These are phyloP conservation scores for Chlorops oryzae DNA, from an alignment of 1,140 invertebrate genomes.

Conservation along the genomic window DNA sequence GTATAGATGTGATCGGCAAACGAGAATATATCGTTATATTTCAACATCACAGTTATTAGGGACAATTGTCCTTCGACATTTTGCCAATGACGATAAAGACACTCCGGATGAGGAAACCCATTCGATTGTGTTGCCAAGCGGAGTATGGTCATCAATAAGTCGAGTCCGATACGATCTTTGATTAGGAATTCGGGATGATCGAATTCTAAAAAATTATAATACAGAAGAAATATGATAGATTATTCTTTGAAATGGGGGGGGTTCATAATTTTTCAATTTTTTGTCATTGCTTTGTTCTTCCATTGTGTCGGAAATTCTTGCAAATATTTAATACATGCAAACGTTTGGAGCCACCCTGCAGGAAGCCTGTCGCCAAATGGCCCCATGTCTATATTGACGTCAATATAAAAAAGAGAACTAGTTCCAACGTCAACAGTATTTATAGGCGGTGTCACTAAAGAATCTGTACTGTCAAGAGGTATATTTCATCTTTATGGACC, in stretches of 20 bases:
- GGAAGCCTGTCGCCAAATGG: too few species aligned
- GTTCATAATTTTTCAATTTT: not conserved
- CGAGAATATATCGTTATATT: conserved; percentile 89
- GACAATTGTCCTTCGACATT: conserved; percentile 90
- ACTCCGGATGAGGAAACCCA: conserved; percentile 77
- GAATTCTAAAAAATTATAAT: conserved; percentile 22
- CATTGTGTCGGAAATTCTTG: too few species aligned
- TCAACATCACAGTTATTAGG: conserved; percentile 77
- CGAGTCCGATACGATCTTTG: conserved; percentile 77
- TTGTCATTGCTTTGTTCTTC: too few species aligned
- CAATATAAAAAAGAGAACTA: too few species aligned
- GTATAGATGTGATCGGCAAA: conserved; percentile 87
- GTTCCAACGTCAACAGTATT: too few species aligned
- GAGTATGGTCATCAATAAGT: conserved; percentile 72
- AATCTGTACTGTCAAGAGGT: too few species aligned
- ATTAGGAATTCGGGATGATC: conserved; percentile 87
- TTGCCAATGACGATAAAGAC: conserved; percentile 84
- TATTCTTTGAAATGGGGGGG: too few species aligned
- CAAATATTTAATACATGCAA: too few species aligned
- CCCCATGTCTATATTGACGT: too few species aligned
- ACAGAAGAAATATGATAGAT: not conserved
- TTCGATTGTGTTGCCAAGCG: conserved; percentile 70
- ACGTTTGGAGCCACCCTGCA: too few species aligned
- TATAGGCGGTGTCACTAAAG: too few species aligned
- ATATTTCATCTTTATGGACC: too few species aligned